Evolutionary conservation across 2,888 invertebrate genomes (phyloP).

Genomic region (Drosophila falleni): DNA sequence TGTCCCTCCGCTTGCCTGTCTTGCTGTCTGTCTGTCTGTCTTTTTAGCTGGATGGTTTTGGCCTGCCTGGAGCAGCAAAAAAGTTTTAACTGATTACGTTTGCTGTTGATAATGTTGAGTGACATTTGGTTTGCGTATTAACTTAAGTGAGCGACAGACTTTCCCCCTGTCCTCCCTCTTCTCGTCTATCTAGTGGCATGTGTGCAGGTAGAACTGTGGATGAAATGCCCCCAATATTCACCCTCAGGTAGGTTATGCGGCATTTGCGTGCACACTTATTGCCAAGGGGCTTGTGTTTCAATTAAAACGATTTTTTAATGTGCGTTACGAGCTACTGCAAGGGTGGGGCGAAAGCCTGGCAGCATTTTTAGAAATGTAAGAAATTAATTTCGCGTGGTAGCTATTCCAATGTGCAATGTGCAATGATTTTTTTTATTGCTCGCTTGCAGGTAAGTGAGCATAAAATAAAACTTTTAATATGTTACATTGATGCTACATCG

Average conservation of each 20-base stretch:
- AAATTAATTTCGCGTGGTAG: slow-evolving; percentile 61
- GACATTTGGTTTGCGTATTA: slow-evolving; percentile 82
- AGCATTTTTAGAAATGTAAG: slow-evolving; percentile 53
- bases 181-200: slow-evolving; percentile 16
- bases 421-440: slow-evolving; percentile 14
- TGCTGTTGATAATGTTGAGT: slow-evolving; percentile 81
- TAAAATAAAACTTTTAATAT: slow-evolving; percentile 8
- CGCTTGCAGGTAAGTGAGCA: slow-evolving; percentile 21
- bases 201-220: slow-evolving; percentile 20
- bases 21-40: slow-evolving; percentile 13
- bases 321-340: slow-evolving; percentile 25
- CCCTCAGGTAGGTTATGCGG: slow-evolving; percentile 34
- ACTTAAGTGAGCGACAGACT: slow-evolving; percentile 76
- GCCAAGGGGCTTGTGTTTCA: slow-evolving; percentile 76
- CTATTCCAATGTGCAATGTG: slow-evolving; percentile 29
- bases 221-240: slow-evolving; percentile 10
- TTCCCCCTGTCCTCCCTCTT: background rate
- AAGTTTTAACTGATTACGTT: slow-evolving; percentile 80
- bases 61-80: slow-evolving; percentile 52
- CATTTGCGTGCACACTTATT: slow-evolving; percentile 66
- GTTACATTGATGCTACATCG: too few species aligned
- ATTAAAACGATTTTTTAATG: slow-evolving; percentile 76
- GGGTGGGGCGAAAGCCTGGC: too few species aligned
- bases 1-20: slow-evolving; percentile 8
- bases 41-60: slow-evolving; percentile 37